These are phyloP conservation scores for Pangasius sanitwongsei DNA, from an alignment of 2,797 vertebrate genomes.

Conservation along the genomic window DNA sequence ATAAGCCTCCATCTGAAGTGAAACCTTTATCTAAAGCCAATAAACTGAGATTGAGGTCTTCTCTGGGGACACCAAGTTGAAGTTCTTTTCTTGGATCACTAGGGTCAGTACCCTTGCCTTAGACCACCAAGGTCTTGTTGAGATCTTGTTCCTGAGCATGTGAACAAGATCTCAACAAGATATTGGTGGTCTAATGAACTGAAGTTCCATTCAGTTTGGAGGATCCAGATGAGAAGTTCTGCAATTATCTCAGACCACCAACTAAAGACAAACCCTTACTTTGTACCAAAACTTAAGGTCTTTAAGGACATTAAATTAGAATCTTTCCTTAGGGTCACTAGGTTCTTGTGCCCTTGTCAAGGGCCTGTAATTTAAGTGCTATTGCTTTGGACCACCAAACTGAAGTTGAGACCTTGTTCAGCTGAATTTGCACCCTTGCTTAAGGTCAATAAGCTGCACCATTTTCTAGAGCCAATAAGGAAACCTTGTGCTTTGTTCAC, in stretches of 20 bases:
- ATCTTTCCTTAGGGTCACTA: neutral
- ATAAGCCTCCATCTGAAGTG: neutral
- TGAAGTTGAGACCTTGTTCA: neutral
- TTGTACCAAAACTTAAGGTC: neutral
- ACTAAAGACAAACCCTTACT: neutral
- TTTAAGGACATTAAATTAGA: neutral
- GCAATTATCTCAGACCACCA: neutral
- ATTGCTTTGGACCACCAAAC: neutral
- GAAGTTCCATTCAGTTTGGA: neutral
- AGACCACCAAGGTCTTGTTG: neutral
- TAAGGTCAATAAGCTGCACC: neutral
- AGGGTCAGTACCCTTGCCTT: neutral
- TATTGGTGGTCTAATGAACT: neutral
- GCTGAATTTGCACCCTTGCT: neutral
- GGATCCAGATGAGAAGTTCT: neutral
- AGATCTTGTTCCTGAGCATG: neutral
- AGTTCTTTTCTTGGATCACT: neutral
- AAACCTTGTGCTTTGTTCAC: neutral
- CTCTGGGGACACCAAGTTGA: neutral
- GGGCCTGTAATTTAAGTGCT: neutral
- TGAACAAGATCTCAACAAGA: neutral
- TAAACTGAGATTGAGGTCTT: neutral
- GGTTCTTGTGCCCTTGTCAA: neutral
- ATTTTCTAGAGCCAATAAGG: neutral
- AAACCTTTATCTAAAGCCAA: neutral